Evolutionary conservation across 2,888 invertebrate genomes (phyloP).

Genomic region (Ctenicera cuprea): DNA sequence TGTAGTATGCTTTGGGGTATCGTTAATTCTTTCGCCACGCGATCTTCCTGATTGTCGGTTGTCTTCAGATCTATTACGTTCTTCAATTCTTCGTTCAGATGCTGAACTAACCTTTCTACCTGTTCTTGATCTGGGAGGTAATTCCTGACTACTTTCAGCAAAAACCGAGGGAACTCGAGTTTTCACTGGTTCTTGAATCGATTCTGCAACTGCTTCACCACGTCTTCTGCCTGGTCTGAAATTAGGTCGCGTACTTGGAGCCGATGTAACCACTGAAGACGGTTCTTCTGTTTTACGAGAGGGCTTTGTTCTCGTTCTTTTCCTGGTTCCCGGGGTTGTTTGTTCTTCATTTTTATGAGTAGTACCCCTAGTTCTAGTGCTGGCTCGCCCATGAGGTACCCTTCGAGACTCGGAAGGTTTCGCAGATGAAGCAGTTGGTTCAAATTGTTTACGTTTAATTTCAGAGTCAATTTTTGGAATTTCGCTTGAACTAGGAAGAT

Average conservation of each 20-base stretch:
- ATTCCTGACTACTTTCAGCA: conserved; percentile 58
- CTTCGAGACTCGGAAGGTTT: conserved; percentile 22
- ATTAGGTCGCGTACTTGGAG: conserved; percentile 12
- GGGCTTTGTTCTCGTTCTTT: conserved; percentile 13
- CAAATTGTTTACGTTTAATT: conserved; percentile 29
- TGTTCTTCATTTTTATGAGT: conserved; percentile 15
- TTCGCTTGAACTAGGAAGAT: conserved; percentile 3
- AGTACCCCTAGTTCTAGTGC: not conserved
- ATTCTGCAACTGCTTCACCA: conserved; percentile 35
- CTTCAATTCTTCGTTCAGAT: conserved; percentile 38
- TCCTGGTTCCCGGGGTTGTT: conserved; percentile 3
- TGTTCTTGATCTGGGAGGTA: conserved; percentile 63
- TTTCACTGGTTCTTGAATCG: conserved; percentile 41
- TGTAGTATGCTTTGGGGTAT: not conserved
- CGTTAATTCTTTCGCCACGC: conserved; percentile 13
- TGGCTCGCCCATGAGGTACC: conserved; percentile 1
- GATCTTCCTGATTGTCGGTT: conserved; percentile 11
- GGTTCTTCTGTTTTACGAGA: conserved; percentile 22
- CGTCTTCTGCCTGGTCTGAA: conserved; percentile 45
- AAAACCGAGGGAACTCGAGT: conserved; percentile 59
- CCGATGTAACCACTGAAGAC: not conserved
- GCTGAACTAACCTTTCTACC: conserved; percentile 59
- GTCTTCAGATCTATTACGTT: conserved; percentile 3
- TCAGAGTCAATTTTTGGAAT: conserved; percentile 11
- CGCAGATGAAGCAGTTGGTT: not conserved